phyloP scores from a whole-genome alignment of 2,113 vertebrate genomes.

The Brachyistius frenatus region DNA sequence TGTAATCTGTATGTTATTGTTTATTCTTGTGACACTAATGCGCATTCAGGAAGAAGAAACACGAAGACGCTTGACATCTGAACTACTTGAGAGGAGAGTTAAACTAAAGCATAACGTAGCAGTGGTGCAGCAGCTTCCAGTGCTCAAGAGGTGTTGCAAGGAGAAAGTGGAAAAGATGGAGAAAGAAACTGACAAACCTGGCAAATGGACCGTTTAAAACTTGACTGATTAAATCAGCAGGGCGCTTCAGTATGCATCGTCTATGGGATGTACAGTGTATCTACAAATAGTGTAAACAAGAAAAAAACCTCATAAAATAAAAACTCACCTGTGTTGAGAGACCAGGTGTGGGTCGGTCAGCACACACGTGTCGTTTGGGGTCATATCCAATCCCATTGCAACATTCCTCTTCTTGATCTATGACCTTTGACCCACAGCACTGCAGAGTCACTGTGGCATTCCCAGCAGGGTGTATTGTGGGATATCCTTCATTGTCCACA shows the following conservation, averaged over 20 bases:
- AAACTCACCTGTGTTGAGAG: slow-evolving; percentile 86
- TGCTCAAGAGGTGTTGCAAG: neutral
- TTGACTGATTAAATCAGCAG: no score
- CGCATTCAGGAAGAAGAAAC: no score
- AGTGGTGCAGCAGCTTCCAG: neutral
- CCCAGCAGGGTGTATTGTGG: slow-evolving; percentile 87
- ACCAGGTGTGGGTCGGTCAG: slow-evolving; percentile 89
- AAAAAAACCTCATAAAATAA: neutral
- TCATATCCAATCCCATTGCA: slow-evolving; percentile 92
- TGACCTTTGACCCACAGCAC: slow-evolving; percentile 93
- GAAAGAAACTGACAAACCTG: no score
- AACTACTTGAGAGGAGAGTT: neutral
- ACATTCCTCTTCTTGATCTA: slow-evolving; percentile 89
- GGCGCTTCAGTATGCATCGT: no score
- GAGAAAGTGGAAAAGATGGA: no score
- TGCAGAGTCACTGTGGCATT: slow-evolving; percentile 86
- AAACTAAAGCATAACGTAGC: neutral
- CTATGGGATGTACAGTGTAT: no score
- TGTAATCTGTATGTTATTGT: no score
- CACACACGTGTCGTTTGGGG: slow-evolving; percentile 91
- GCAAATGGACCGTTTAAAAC: no score
- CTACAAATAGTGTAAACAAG: no score
- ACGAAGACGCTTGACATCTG: no score
- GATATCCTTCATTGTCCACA: slow-evolving; percentile 84
- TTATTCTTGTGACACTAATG: no score